Percentiles rank a stretch among this genome's conserved stretches.
Evolutionary conservation across 2,888 invertebrate species (phyloP).

Genomic region (Dorcus hopei): DNA sequence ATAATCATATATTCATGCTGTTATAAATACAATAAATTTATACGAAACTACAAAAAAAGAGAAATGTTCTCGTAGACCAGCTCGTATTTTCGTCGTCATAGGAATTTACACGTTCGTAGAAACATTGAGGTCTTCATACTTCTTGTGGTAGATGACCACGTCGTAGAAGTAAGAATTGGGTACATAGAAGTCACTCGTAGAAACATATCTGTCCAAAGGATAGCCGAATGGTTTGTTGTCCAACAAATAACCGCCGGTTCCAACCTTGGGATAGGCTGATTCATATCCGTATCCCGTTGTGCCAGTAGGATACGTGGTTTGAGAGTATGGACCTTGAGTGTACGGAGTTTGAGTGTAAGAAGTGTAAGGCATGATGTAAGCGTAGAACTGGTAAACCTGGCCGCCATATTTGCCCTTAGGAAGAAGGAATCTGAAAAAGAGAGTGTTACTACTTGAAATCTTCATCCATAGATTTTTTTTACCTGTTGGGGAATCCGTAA

Average conservation of each 20-base stretch:
- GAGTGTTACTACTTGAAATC: background rate
- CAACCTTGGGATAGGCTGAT: constrained; percentile 11
- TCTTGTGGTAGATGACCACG: constrained; percentile 60
- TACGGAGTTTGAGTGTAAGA: too few species aligned
- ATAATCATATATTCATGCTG: too few species aligned
- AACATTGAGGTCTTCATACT: background rate
- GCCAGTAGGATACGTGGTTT: background rate
- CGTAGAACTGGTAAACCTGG: constrained; percentile 54
- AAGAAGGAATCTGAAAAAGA: constrained; percentile 54
- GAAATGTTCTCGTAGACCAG: too few species aligned
- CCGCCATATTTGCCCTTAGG: constrained; percentile 68
- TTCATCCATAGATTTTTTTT: background rate
- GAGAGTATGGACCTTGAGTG: too few species aligned
- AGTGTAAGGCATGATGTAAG: constrained; percentile 48
- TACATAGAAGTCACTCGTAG: constrained; percentile 55
- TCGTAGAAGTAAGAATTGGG: constrained; percentile 67
- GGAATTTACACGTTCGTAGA: background rate
- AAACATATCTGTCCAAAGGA: constrained; percentile 69
- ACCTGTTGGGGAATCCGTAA: constrained; percentile 64
- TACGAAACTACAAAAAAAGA: too few species aligned
- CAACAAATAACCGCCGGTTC: constrained; percentile 24
- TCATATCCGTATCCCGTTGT: background rate
- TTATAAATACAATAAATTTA: too few species aligned
- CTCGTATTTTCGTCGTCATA: too few species aligned
- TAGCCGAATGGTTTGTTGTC: constrained; percentile 68